Evolutionary conservation across 1,140 invertebrate species (phyloP), one percentile per base, ranked within the genome.

Genomic region (Probaryconus sp.): DNA sequence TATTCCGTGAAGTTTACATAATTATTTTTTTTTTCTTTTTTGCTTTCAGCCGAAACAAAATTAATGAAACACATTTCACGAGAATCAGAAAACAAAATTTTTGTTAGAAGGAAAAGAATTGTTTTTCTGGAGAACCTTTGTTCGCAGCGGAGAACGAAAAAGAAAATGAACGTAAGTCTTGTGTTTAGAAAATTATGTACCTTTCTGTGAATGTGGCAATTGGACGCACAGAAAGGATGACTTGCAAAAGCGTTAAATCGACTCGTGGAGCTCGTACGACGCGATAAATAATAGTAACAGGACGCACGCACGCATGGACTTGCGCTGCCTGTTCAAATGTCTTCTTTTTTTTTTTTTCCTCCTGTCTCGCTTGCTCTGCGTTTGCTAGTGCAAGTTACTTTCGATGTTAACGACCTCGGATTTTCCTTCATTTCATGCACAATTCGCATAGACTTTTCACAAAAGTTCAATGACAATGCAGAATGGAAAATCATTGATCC

Each of bases 401-500:
- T 72, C 69, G 60, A 65, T 72, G 69, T 65, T 72, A 72, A 72
- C 69, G 69, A 72, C 69, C 69, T 51, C 69, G 53, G 17, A 20
- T 60, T 65, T 72, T 72, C 53, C 45, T 64, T 51, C 43, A 5
- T 31, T 64, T 56, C 17, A 56, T 37, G n/a, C n/a, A 47, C 48
- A 33, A 56, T 35, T 35, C 33, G 33, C n/a, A 11, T 14, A 35
- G 56, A 68, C 11, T 68, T 40, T 67, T 47, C 43, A 31, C 50
- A 31, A 37, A 70, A 63, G 40, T 61, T 40, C 43, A 21, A 40
- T 43, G 18, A 53, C 24, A 31, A 26, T 50, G 33, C 58, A 38
- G 18, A 7, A 24, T 24, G 3, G 21, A 24, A 24, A 24, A 24
- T 24, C 21, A 3, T 24, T 24, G n/a, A n/a, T n/a, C n/a, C n/a